Conservation (phyloP, 2,113 vertebrate genomes). For the Microcebus jonahi region DNA sequence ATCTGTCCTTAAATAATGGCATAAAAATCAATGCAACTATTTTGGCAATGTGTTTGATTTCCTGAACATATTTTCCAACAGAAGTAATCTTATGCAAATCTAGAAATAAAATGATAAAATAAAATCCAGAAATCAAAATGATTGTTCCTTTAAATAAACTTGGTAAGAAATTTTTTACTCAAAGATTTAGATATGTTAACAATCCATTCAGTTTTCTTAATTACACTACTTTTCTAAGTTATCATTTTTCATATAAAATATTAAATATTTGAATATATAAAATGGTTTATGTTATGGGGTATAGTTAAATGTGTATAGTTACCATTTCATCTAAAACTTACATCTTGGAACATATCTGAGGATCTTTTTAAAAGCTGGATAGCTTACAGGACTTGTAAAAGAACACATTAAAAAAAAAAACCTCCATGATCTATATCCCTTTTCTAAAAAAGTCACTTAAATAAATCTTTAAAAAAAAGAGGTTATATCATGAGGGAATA, state of each 20-base stretch:
- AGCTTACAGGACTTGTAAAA: neutral
- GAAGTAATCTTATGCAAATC: slow-evolving; percentile 20
- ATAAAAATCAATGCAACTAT: slow-evolving; percentile 51
- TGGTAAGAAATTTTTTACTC: neutral
- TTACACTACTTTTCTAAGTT: neutral
- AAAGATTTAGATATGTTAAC: neutral
- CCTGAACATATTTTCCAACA: slow-evolving; percentile 64
- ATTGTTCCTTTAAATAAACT: neutral
- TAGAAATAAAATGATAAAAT: neutral
- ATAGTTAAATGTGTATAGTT: neutral
- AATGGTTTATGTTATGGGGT: neutral
- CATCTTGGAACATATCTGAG: neutral
- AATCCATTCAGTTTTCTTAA: neutral
- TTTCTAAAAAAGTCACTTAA: slow-evolving; percentile 48
- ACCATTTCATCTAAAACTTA: neutral
- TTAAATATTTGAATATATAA: neutral
- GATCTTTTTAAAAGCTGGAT: neutral
- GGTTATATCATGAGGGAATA: slow-evolving; percentile 42
- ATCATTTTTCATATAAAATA: neutral
- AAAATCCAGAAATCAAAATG: neutral
- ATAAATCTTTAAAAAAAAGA: slow-evolving; percentile 68
- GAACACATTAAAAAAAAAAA: neutral
- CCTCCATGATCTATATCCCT: slow-evolving; percentile 7
- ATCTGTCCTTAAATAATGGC: slow-evolving; percentile 52
- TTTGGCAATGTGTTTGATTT: slow-evolving; percentile 50